phyloP scores from a whole-genome alignment of 2,113 vertebrate species.

The Crotalus tigris region DNA sequence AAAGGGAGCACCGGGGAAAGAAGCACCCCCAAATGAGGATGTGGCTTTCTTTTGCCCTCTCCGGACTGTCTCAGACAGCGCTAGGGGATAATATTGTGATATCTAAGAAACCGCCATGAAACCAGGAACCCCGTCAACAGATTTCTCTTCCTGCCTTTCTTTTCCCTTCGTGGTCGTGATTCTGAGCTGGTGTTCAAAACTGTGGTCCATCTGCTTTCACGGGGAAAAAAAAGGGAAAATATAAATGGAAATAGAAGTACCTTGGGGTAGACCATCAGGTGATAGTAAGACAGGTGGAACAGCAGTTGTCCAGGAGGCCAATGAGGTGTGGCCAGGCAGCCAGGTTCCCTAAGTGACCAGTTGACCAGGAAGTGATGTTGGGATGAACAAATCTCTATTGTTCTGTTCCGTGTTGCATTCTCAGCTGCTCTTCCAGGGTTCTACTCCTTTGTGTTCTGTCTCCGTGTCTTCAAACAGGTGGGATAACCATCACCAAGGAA shows the following conservation, averaged over 20 bases:
- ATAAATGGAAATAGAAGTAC: background rate
- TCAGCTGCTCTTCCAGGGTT: background rate
- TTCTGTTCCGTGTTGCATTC: constrained; percentile 2
- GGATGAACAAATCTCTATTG: background rate
- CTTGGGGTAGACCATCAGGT: background rate
- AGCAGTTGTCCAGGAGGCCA: background rate
- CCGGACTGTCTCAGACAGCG: background rate
- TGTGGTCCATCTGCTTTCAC: background rate
- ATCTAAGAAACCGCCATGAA: no score
- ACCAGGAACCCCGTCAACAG: accelerated
- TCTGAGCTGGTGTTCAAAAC: background rate
- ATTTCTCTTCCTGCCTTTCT: background rate
- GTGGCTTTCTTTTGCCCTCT: background rate
- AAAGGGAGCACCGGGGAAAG: background rate
- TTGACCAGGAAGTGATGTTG: background rate
- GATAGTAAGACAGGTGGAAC: background rate
- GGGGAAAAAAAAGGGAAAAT: background rate
- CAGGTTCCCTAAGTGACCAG: background rate
- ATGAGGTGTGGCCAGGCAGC: background rate
- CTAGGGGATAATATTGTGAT: background rate
- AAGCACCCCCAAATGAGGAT: no score
- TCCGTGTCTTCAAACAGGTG: no score
- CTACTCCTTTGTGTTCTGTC: background rate
- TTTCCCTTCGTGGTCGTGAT: background rate
- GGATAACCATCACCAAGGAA: accelerated